phyloP scores from a whole-genome alignment of 2,888 invertebrate genomes.

The Lepeophtheirus nordmannii region DNA sequence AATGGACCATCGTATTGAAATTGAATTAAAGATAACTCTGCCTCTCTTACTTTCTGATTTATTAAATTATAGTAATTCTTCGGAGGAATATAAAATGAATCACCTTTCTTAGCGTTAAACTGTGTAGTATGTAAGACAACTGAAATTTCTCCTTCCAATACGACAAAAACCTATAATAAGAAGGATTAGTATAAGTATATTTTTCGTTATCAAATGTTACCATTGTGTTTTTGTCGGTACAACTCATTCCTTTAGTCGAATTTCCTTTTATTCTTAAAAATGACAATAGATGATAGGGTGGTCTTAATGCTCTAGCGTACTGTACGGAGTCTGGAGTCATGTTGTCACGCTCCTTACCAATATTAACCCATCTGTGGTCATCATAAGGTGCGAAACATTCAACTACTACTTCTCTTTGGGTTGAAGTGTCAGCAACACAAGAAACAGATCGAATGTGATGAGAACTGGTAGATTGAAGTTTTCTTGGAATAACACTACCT shows the following conservation, averaged over 20 bases:
- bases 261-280: constrained; percentile 22
- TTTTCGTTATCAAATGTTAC: neutral
- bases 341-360: constrained; percentile 18
- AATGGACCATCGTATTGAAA: constrained; percentile 21
- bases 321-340: constrained; percentile 22
- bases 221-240: constrained; percentile 24
- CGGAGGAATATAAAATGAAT: constrained; percentile 23
- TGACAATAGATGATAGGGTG: constrained; percentile 21
- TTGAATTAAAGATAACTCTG: constrained; percentile 20
- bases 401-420: constrained; percentile 22
- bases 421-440: constrained; percentile 16
- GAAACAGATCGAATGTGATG: neutral
- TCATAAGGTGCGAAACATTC: constrained; percentile 24
- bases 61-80: constrained; percentile 24
- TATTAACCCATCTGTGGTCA: constrained; percentile 24
- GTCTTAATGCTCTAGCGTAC: constrained; percentile 21
- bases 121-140: constrained; percentile 22
- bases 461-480: too few species aligned
- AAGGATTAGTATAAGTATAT: neutral
- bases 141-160: constrained; percentile 21
- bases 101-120: constrained; percentile 24
- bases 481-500: too few species aligned
- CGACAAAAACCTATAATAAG: constrained; percentile 20
- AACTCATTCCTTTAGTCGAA: constrained; percentile 19
- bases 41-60: constrained; percentile 12